Conservation (phyloP, 2,797 vertebrate species). For the Alectoris magna region DNA sequence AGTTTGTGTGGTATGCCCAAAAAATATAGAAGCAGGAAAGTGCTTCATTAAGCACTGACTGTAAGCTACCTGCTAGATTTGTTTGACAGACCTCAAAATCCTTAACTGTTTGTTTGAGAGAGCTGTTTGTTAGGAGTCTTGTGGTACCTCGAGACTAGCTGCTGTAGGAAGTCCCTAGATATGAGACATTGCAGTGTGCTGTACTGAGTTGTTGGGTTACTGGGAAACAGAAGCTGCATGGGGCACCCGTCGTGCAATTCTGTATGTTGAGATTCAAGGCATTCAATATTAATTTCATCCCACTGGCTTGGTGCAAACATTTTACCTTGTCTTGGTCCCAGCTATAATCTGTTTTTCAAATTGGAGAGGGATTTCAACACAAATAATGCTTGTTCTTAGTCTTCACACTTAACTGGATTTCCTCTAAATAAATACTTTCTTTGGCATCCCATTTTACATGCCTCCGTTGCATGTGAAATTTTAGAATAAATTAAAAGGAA, state of each 20-base stretch:
- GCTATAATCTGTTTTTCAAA: background rate
- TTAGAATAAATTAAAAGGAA: background rate
- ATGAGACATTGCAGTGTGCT: background rate
- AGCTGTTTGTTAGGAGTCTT: background rate
- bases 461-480: background rate
- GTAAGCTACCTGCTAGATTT: background rate
- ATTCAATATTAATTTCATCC: background rate
- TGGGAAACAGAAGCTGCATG: background rate
- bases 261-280: background rate
- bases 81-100: background rate
- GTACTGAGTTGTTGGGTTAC: background rate
- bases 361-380: background rate
- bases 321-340: background rate
- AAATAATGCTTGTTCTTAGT: background rate
- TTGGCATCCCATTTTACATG: background rate
- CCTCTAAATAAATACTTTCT: background rate
- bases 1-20: background rate
- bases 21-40: background rate
- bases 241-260: background rate
- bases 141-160: background rate
- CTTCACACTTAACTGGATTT: background rate
- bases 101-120: background rate
- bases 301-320: background rate
- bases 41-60: background rate
- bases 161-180: background rate